Conservation (phyloP, 1,140 invertebrate genomes). For the Amyelois transitella region DNA sequence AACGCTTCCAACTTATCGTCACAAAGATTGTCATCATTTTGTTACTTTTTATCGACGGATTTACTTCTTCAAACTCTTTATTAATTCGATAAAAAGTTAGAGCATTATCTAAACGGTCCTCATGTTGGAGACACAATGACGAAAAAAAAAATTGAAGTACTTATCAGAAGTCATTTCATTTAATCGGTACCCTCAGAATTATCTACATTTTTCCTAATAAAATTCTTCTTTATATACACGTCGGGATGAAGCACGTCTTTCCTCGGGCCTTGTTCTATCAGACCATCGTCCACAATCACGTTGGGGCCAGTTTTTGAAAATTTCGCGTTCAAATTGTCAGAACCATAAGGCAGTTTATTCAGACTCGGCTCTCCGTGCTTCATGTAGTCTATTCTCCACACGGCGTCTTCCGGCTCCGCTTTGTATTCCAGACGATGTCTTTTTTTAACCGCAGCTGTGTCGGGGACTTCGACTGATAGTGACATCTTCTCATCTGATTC, state of each 20-base stretch:
- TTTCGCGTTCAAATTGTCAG: constrained; percentile 30
- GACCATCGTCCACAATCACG: constrained; percentile 24
- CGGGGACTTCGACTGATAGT: constrained; percentile 45
- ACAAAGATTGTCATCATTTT: no score
- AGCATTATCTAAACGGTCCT: no score
- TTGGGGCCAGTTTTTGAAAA: constrained; percentile 32
- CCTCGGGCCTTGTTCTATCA: constrained; percentile 17
- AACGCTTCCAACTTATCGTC: no score
- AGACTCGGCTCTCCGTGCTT: constrained; percentile 51
- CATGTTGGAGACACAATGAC: no score
- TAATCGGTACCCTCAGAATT: constrained; percentile 36
- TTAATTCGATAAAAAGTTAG: no score
- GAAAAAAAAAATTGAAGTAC: no score
- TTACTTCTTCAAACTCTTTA: no score
- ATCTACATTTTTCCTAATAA: constrained; percentile 28
- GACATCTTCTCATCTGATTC: constrained; percentile 48
- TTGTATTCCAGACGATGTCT: constrained; percentile 36
- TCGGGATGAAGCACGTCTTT: constrained; percentile 49
- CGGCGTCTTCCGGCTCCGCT: constrained; percentile 27
- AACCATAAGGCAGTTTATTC: constrained; percentile 30
- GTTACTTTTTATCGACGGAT: no score
- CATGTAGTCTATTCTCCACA: constrained; percentile 59
- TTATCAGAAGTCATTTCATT: no score
- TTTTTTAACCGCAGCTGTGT: constrained; percentile 20
- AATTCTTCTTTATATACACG: constrained; percentile 56